Evolutionary conservation across 92 coral and sea anemone species (phyloP).

Genomic region (Hydrozoanthus gracilis): DNA sequence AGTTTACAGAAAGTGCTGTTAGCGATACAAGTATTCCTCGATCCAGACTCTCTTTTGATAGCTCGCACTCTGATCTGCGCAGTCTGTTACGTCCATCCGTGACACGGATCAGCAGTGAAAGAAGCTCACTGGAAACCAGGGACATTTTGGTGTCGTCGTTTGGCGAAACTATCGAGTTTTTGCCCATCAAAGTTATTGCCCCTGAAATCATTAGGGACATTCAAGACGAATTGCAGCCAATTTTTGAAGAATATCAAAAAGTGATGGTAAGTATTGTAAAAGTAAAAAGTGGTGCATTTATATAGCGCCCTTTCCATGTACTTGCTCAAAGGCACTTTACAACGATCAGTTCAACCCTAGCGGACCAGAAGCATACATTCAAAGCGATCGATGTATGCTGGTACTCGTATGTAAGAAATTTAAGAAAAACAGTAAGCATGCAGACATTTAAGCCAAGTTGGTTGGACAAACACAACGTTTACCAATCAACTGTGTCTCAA

Average conservation of each 20-base stretch:
- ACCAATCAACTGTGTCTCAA: too few species aligned
- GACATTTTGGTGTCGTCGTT: slow-evolving; percentile 78
- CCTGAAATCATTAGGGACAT: slow-evolving; percentile 85
- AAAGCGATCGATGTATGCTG: too few species aligned
- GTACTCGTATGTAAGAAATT: too few species aligned
- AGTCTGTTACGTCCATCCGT: slow-evolving; percentile 53
- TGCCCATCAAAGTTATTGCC: slow-evolving; percentile 78
- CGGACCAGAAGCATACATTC: background rate
- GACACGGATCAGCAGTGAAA: slow-evolving; percentile 87
- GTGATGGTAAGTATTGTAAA: slow-evolving; percentile 68
- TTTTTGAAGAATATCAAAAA: slow-evolving; percentile 86
- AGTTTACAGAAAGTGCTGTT: slow-evolving; percentile 77
- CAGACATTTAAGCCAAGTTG: too few species aligned
- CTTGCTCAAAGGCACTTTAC: too few species aligned
- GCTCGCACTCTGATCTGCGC: slow-evolving; percentile 57
- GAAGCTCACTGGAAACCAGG: slow-evolving; percentile 77
- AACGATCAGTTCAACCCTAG: too few species aligned
- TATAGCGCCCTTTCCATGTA: too few species aligned
- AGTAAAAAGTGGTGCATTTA: too few species aligned
- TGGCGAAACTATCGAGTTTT: slow-evolving; percentile 83
- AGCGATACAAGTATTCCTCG: slow-evolving; percentile 66
- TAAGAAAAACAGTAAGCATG: too few species aligned
- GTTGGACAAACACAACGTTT: too few species aligned
- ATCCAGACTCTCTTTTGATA: slow-evolving; percentile 57
- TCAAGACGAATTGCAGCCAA: slow-evolving; percentile 73